Conservation (phyloP, 2,888 invertebrate genomes). For the Tenthredo livida region DNA sequence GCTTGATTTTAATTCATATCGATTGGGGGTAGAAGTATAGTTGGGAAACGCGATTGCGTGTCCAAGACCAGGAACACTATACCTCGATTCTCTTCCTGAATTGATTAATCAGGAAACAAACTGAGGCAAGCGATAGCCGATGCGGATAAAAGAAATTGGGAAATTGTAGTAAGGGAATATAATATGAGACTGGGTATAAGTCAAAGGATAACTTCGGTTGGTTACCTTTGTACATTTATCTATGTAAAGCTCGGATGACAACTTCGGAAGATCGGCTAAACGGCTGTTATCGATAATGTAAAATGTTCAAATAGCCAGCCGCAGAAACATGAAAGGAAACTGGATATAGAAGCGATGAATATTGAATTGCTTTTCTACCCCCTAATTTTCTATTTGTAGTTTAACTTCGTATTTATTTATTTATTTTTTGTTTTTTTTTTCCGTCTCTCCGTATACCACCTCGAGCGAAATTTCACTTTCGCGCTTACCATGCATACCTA, state of each 20-base stretch:
- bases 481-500: not conserved
- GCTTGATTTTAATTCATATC: conserved; percentile 14
- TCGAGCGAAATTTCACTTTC: not conserved
- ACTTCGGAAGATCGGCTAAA: not conserved
- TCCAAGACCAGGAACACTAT: not conserved
- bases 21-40: not conserved
- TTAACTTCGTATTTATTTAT: not conserved
- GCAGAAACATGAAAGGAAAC: not conserved
- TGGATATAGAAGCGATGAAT: not conserved
- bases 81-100: not conserved
- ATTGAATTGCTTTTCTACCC: not conserved
- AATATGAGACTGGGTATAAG: conserved; percentile 1
- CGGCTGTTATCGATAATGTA: not conserved
- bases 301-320: not conserved
- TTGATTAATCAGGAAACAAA: conserved; percentile 34
- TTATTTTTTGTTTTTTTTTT: too few species aligned
- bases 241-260: not conserved
- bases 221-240: not conserved
- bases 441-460: not conserved
- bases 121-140: not conserved
- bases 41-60: conserved; percentile 31
- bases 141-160: conserved; percentile 5
- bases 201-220: not conserved
- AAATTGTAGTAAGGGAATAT: not conserved
- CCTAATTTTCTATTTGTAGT: not conserved